A percentile compares a stretch with the other conserved stretches of the same genome.
Evolutionary conservation across 2,113 vertebrate genomes (phyloP).

Genomic region (Saguinus midas): DNA sequence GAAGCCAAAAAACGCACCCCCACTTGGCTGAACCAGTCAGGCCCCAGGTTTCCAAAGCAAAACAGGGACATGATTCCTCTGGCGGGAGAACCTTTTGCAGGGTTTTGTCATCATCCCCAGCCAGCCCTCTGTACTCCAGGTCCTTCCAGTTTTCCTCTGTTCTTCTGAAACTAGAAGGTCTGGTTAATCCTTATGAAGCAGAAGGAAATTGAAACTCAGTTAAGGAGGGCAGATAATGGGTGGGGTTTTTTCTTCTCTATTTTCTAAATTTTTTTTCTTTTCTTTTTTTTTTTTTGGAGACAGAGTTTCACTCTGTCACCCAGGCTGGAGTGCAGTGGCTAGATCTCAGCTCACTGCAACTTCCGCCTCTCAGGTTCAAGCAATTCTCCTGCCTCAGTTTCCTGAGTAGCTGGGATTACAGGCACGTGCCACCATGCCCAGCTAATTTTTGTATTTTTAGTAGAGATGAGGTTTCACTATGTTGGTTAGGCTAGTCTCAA

Average conservation of each 20-base stretch:
- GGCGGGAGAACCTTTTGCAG: accelerated
- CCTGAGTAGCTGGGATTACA: too few relatives aligned
- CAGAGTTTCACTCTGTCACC: too few relatives aligned
- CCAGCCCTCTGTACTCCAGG: neutral
- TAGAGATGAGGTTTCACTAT: too few relatives aligned
- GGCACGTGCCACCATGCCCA: too few relatives aligned
- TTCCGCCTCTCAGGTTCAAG: too few relatives aligned
- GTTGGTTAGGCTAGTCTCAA: too few relatives aligned
- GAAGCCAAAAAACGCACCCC: conserved; percentile 70
- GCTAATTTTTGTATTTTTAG: too few relatives aligned
- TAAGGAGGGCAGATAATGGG: neutral
- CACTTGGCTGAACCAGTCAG: conserved; percentile 50
- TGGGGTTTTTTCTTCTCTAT: neutral
- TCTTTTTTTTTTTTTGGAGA: too few relatives aligned
- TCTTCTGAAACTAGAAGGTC: neutral
- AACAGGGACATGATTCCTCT: neutral
- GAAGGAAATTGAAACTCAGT: neutral
- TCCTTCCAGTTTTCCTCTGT: neutral
- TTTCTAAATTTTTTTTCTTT: neutral
- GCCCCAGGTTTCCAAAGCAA: conserved; percentile 40
- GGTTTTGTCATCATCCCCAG: neutral
- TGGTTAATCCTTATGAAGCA: neutral
- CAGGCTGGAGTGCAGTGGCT: too few relatives aligned
- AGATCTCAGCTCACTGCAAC: too few relatives aligned
- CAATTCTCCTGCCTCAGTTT: too few relatives aligned